Percentiles rank a stretch among this genome's conserved stretches.
Conservation (phyloP, 2,113 vertebrate genomes). For the Baryphthengus martii region DNA sequence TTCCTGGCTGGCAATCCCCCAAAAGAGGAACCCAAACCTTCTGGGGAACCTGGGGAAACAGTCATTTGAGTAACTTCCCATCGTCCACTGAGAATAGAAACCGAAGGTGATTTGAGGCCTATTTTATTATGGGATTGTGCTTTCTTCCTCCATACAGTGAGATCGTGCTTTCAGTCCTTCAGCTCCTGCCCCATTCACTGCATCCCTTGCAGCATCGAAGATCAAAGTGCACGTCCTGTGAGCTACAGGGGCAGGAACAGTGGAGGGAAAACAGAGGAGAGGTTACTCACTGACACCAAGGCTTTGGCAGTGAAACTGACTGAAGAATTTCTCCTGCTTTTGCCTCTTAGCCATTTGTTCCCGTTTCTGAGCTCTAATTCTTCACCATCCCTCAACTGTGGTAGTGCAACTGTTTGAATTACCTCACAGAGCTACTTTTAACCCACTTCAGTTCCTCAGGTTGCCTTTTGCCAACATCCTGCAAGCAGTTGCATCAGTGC, state of each 20-base stretch:
- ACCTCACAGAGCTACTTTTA: neutral
- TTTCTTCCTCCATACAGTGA: neutral
- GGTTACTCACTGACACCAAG: neutral
- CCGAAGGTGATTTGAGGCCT: neutral
- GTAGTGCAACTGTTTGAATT: neutral
- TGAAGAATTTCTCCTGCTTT: neutral
- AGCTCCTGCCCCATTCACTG: neutral
- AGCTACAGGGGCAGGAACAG: neutral
- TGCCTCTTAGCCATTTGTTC: neutral
- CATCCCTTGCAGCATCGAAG: neutral
- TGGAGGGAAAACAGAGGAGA: neutral
- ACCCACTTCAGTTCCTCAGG: neutral
- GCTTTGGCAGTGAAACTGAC: neutral
- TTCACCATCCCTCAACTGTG: rapidly evolving
- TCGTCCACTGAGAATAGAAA: neutral
- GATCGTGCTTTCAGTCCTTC: neutral
- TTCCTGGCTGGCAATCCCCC: neutral
- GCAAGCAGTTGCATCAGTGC: neutral
- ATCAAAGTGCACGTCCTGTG: neutral
- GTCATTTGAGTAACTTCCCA: conserved; percentile 9
- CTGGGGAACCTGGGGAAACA: neutral
- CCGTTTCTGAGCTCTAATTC: neutral
- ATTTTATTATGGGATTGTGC: neutral
- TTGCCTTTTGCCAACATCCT: neutral
- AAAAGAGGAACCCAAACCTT: conserved; percentile 6